A percentile compares a stretch with the other conserved stretches of the same genome.
phyloP scores from a whole-genome alignment of 1,140 invertebrate species.

The Zaprionus africanus region DNA sequence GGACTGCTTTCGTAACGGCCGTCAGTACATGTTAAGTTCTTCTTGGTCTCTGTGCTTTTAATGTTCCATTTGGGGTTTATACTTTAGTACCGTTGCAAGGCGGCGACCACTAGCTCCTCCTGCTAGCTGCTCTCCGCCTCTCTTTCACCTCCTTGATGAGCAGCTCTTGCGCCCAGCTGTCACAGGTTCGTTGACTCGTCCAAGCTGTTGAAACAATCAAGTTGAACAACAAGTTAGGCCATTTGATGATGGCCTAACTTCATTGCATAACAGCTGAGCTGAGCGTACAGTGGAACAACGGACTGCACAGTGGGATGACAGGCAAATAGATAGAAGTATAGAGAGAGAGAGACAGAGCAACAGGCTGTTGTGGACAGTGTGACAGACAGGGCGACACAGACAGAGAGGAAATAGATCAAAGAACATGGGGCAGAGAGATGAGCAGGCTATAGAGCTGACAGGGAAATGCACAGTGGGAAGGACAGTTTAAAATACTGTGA shows the following conservation, averaged over 20 bases:
- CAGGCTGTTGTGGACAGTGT: background rate
- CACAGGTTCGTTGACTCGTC: slow-evolving; percentile 75
- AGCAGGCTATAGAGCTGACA: background rate
- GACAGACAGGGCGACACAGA: background rate
- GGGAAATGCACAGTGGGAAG: background rate
- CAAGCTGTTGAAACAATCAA: slow-evolving; percentile 76
- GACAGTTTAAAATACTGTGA: background rate
- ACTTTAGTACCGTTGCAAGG: slow-evolving; percentile 67
- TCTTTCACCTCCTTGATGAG: slow-evolving; percentile 42
- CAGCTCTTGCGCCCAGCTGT: slow-evolving; percentile 72
- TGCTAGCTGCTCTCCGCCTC: background rate
- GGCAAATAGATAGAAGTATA: background rate
- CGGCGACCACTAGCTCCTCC: background rate
- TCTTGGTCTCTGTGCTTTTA: slow-evolving; percentile 43
- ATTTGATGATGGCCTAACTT: slow-evolving; percentile 47
- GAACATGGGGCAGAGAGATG: background rate
- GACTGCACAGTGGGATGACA: slow-evolving; percentile 24
- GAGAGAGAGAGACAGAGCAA: slow-evolving; percentile 5
- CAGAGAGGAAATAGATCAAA: background rate
- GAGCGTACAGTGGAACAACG: slow-evolving; percentile 23
- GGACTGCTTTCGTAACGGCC: slow-evolving; percentile 59
- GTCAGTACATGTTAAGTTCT: slow-evolving; percentile 28
- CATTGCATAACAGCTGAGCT: slow-evolving; percentile 64
- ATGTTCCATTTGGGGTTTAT: slow-evolving; percentile 73
- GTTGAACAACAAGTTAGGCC: slow-evolving; percentile 55